Percentiles rank a stretch among this genome's conserved stretches.
Conservation (phyloP, 2,888 invertebrate species). For the Hermodice carunculata region DNA sequence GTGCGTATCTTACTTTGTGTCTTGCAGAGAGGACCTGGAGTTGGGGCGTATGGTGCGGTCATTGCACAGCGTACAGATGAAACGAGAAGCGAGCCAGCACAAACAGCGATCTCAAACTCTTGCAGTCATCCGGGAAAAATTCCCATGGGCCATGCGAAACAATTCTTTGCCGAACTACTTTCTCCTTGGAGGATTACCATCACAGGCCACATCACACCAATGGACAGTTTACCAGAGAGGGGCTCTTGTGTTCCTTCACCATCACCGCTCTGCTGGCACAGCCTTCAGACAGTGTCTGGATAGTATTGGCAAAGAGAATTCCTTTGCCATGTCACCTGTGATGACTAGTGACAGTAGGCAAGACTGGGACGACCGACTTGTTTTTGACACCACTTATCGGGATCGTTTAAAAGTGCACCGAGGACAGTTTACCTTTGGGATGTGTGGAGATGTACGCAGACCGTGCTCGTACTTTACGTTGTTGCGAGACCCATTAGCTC, state of each 20-base stretch:
- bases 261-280: conserved; percentile 16
- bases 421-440: conserved; percentile 9
- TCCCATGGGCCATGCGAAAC: conserved; percentile 7
- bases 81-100: neutral
- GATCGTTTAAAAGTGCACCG: conserved; percentile 14
- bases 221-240: neutral
- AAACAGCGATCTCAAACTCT: neutral
- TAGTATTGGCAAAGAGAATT: neutral
- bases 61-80: neutral
- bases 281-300: conserved; percentile 7
- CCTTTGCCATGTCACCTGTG: conserved; percentile 6
- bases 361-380: neutral
- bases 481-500: conserved; percentile 35
- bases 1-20: no score
- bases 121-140: neutral
- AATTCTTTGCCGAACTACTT: conserved; percentile 22
- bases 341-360: conserved; percentile 10
- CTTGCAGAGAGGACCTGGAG: conserved; percentile 7
- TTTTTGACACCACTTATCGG: neutral
- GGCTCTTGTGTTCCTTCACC: conserved; percentile 16
- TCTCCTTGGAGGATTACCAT: no score
- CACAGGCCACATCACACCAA: no score
- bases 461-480: conserved; percentile 22
- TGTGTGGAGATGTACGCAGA: conserved; percentile 1
- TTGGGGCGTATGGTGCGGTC: neutral